Conservation (phyloP, 1,140 invertebrate species). For the Zaprionus nigranus region DNA sequence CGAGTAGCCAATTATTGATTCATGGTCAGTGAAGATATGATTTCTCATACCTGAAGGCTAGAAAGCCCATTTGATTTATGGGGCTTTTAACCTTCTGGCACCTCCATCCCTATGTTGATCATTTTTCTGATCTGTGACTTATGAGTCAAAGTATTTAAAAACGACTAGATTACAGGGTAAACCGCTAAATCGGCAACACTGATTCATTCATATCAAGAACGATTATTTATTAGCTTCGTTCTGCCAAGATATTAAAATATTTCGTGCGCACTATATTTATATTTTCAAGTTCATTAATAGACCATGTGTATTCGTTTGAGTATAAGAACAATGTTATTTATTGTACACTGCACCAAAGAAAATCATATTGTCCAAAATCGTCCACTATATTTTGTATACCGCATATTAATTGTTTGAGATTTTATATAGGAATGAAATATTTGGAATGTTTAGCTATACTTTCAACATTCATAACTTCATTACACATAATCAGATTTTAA, state of each 20-base stretch:
- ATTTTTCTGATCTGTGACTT: not conserved
- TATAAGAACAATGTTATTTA: slow-evolving; percentile 43
- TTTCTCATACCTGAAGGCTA: slow-evolving; percentile 24
- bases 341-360: slow-evolving; percentile 23
- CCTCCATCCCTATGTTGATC: not conserved
- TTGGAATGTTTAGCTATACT: too few relatives aligned
- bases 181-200: slow-evolving; percentile 15
- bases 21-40: slow-evolving; percentile 54
- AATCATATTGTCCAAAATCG: slow-evolving; percentile 1
- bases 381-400: too few relatives aligned
- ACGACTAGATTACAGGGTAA: not conserved
- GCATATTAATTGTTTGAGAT: too few relatives aligned
- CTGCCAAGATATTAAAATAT: slow-evolving; percentile 33
- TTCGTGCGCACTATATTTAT: slow-evolving; percentile 48
- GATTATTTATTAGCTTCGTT: slow-evolving; percentile 39
- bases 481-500: too few relatives aligned
- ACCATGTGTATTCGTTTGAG: slow-evolving; percentile 6
- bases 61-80: not conserved
- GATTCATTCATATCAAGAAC: not conserved
- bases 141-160: not conserved
- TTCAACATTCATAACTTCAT: too few relatives aligned
- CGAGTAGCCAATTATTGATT: slow-evolving; percentile 52
- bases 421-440: too few relatives aligned
- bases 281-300: slow-evolving; percentile 71
- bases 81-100: slow-evolving; percentile 50